Evolutionary conservation across 2,113 vertebrate species (phyloP).

Genomic region (Nibea coibor): DNA sequence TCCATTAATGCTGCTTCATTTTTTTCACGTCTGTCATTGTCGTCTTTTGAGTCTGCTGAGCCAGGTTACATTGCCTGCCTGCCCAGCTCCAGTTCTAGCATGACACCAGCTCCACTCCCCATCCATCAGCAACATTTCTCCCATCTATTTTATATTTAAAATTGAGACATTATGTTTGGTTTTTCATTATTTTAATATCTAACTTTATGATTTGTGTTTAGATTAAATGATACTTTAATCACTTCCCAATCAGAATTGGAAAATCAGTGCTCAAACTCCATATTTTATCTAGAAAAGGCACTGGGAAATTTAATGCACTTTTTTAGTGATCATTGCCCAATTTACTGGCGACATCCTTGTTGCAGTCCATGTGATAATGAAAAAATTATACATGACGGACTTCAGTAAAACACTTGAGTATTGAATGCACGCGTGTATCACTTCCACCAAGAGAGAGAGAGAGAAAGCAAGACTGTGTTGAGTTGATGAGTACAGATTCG

Average conservation of each 20-base stretch:
- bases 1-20: no score
- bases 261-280: neutral
- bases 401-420: slow-evolving; percentile 4
- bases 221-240: neutral
- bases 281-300: neutral
- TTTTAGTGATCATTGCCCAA: neutral
- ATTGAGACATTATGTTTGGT: no score
- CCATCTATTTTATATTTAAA: no score
- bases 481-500: slow-evolving; percentile 48
- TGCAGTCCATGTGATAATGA: neutral
- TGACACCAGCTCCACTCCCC: no score
- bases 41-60: no score
- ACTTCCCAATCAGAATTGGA: neutral
- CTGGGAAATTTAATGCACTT: neutral
- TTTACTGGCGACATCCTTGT: neutral
- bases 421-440: slow-evolving; percentile 14
- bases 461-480: slow-evolving; percentile 23
- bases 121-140: no score
- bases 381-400: neutral
- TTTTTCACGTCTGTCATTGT: no score
- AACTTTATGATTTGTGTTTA: neutral
- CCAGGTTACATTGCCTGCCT: no score
- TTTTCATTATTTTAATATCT: no score
- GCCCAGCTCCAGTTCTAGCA: no score
- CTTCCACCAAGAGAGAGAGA: neutral